phyloP scores from a whole-genome alignment of 2,797 vertebrate genomes.

The Phoebastria nigripes region DNA sequence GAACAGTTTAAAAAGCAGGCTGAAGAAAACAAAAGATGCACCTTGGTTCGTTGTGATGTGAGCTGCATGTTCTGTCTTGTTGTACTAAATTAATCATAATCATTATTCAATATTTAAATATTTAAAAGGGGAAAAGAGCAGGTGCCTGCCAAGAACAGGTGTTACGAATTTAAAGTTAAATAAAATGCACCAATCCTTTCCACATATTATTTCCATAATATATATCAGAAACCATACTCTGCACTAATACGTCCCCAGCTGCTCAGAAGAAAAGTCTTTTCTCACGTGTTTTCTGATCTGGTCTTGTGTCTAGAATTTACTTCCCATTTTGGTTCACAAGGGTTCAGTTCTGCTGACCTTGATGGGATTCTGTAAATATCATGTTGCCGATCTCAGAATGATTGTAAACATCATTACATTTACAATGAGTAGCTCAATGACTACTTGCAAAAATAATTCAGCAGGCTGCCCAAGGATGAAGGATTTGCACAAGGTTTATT shows the following conservation, averaged over 20 bases:
- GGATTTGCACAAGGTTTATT: neutral
- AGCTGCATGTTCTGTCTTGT: conserved; percentile 5
- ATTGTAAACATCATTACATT: neutral
- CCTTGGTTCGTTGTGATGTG: neutral
- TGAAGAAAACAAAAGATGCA: neutral
- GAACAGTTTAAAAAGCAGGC: neutral
- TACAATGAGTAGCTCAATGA: neutral
- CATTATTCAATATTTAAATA: neutral
- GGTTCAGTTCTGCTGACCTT: neutral
- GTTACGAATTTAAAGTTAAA: neutral
- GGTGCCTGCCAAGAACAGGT: neutral
- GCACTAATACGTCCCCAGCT: neutral
- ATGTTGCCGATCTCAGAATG: neutral
- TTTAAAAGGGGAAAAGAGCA: neutral
- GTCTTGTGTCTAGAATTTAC: neutral
- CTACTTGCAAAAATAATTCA: neutral
- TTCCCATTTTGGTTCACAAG: neutral
- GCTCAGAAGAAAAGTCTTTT: neutral
- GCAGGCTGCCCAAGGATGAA: neutral
- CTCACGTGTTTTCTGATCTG: neutral
- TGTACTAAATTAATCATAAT: conserved; percentile 22
- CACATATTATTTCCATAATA: neutral
- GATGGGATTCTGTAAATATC: neutral
- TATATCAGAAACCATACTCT: neutral
- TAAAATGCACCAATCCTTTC: neutral